Conservation (phyloP, 1,140 invertebrate genomes). For the Musca vetustissima region DNA sequence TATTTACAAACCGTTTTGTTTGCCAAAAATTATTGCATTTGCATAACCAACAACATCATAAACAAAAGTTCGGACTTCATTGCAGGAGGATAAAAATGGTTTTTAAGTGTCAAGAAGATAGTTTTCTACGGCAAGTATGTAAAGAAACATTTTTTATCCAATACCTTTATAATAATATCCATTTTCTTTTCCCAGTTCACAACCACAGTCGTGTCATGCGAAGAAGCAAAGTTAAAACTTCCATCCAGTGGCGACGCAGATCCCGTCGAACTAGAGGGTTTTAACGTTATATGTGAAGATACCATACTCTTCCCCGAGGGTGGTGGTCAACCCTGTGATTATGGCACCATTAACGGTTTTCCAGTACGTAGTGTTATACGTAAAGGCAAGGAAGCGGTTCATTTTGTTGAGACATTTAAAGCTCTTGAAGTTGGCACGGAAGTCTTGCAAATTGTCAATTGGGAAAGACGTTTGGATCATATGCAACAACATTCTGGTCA, state of each 20-base stretch:
- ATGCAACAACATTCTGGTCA: constrained; percentile 91
- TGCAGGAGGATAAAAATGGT: constrained; percentile 39
- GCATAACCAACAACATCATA: constrained; percentile 25
- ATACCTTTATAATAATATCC: too few relatives aligned
- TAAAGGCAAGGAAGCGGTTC: constrained; percentile 68
- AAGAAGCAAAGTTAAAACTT: constrained; percentile 42
- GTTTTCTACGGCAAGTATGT: constrained; percentile 70
- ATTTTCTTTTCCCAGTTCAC: constrained; percentile 62
- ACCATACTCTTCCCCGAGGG: constrained; percentile 86
- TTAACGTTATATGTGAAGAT: constrained; percentile 69
- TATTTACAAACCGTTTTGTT: not conserved
- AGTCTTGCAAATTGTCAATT: constrained; percentile 70
- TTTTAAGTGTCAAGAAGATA: constrained; percentile 72
- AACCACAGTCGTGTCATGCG: constrained; percentile 68
- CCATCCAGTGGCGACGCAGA: constrained; percentile 28
- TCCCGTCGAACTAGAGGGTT: constrained; percentile 50
- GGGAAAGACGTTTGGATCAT: constrained; percentile 78
- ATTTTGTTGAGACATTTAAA: constrained; percentile 61
- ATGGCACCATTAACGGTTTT: constrained; percentile 67
- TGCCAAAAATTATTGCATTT: constrained; percentile 22
- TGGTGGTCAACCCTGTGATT: constrained; percentile 82
- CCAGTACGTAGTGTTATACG: constrained; percentile 70
- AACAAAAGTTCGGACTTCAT: not conserved
- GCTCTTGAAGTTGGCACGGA: constrained; percentile 63
- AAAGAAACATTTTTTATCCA: too few relatives aligned